Evolutionary conservation across 1,140 invertebrate species (phyloP).

Genomic region (Mycetomoellerius zeteki): DNA sequence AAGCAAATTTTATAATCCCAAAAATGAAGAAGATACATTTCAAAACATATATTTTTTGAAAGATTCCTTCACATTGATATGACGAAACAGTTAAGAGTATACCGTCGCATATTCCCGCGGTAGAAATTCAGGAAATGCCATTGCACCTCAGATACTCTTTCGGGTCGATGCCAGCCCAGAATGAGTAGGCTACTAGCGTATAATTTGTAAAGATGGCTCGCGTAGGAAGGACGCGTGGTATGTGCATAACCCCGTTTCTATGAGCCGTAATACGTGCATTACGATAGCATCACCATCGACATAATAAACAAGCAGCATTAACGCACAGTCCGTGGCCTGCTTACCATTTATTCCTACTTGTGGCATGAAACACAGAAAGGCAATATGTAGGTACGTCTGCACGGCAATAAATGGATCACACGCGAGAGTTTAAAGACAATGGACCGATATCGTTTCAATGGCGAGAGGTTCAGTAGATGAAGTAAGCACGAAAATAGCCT

Average conservation of each 20-base stretch:
- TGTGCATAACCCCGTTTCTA: slow-evolving; percentile 72
- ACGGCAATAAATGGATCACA: slow-evolving; percentile 71
- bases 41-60: not conserved
- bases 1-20: not conserved
- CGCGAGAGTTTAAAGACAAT: slow-evolving; percentile 72
- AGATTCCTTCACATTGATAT: not conserved
- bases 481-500: slow-evolving; percentile 39
- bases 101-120: not conserved
- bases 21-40: not conserved
- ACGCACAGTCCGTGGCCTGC: slow-evolving; percentile 71
- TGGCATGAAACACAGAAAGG: slow-evolving; percentile 84
- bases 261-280: slow-evolving; percentile 22
- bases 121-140: slow-evolving; percentile 7
- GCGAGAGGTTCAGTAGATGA: slow-evolving; percentile 53
- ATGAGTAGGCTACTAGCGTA: slow-evolving; percentile 34
- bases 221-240: slow-evolving; percentile 60
- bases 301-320: slow-evolving; percentile 54
- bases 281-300: slow-evolving; percentile 11
- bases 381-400: slow-evolving; percentile 63
- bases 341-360: slow-evolving; percentile 86
- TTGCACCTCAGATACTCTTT: slow-evolving; percentile 7
- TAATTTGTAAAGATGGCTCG: slow-evolving; percentile 48
- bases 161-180: slow-evolving; percentile 39
- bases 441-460: slow-evolving; percentile 71
- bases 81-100: not conserved